Evolutionary conservation across 2,797 vertebrate genomes (phyloP).

Genomic region (Peromyscus nudipes): DNA sequence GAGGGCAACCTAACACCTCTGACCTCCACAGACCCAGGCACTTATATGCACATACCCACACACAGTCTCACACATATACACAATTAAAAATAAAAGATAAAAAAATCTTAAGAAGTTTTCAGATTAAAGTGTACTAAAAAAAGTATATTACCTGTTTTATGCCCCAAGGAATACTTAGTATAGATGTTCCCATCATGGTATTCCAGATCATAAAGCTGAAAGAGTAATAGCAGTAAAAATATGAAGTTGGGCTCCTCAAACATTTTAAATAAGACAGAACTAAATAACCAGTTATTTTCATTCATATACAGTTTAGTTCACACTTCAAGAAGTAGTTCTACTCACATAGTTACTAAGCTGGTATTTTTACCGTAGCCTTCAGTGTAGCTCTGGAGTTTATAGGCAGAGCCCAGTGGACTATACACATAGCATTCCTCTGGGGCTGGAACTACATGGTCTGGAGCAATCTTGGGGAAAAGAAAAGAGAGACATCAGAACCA

Average conservation of each 20-base stretch:
- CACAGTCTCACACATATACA: background rate
- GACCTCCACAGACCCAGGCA: background rate
- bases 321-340: slow-evolving; percentile 73
- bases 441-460: slow-evolving; percentile 96
- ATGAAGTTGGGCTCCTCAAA: slow-evolving; percentile 13
- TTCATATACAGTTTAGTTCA: slow-evolving; percentile 60
- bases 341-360: slow-evolving; percentile 97
- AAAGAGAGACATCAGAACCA: slow-evolving; percentile 44
- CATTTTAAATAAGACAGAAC: slow-evolving; percentile 41
- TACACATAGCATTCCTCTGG: slow-evolving; percentile 95
- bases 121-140: background rate
- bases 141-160: slow-evolving; percentile 94
- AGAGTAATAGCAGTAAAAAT: slow-evolving; percentile 68
- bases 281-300: slow-evolving; percentile 53
- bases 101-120: background rate
- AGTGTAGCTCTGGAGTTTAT: slow-evolving; percentile 91
- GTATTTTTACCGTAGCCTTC: slow-evolving; percentile 93
- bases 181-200: slow-evolving; percentile 99
- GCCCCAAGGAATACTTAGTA: slow-evolving; percentile 98
- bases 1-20: background rate
- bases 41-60: background rate
- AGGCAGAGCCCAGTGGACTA: slow-evolving; percentile 96
- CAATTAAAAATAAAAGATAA: background rate
- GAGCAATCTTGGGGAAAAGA: slow-evolving; percentile 91
- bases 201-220: slow-evolving; percentile 99